Conservation (phyloP, 2,113 vertebrate genomes). For the Danionella cerebrum region DNA sequence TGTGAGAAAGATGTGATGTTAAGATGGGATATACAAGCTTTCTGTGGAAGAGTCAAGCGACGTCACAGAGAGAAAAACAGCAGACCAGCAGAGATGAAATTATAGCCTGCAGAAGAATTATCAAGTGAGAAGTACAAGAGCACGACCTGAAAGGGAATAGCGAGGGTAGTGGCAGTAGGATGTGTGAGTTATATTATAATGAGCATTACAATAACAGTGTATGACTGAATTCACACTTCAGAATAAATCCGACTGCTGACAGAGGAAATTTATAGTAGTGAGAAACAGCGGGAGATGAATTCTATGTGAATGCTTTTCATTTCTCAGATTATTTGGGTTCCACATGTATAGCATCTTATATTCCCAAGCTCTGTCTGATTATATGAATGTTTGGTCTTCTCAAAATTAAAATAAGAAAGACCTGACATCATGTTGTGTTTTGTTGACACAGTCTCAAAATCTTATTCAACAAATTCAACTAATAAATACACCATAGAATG, state of each 20-base stretch:
- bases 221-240: background rate
- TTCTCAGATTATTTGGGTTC: no score
- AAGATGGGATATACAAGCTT: background rate
- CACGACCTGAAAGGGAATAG: background rate
- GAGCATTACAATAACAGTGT: background rate
- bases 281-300: no score
- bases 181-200: background rate
- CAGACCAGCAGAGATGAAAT: background rate
- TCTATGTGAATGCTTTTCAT: no score
- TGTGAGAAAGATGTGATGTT: background rate
- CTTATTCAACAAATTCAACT: no score
- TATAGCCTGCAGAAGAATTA: background rate
- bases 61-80: constrained; percentile 11
- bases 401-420: no score
- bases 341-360: no score
- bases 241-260: background rate
- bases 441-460: no score
- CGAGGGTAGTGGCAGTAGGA: background rate
- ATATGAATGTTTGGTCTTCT: no score
- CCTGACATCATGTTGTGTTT: no score
- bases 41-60: background rate
- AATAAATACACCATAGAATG: no score
- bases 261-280: background rate
- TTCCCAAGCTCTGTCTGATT: no score
- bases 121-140: constrained; percentile 10